Conservation (phyloP, 2,888 invertebrate genomes). For the Dendrolimus pini region DNA sequence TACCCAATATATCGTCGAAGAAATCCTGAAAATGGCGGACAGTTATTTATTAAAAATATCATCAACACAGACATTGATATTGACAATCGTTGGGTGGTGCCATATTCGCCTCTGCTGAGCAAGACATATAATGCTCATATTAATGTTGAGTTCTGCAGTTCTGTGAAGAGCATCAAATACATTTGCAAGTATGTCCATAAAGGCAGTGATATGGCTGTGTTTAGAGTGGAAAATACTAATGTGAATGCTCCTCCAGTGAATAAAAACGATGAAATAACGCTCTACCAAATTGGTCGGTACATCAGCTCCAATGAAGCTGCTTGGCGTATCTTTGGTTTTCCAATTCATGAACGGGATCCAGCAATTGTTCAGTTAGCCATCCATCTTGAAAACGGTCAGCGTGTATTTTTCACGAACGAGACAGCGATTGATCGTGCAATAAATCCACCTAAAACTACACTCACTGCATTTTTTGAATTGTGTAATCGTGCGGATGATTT, state of each 20-base stretch:
- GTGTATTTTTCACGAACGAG: slow-evolving; percentile 16
- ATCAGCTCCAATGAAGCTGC: slow-evolving; percentile 6
- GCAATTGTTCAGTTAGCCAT: slow-evolving; percentile 8
- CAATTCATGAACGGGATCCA: slow-evolving; percentile 6
- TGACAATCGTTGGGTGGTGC: slow-evolving; percentile 16
- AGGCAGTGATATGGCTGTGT: slow-evolving; percentile 18
- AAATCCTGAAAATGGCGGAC: slow-evolving; percentile 11
- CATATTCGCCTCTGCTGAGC: slow-evolving; percentile 14
- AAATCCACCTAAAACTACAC: slow-evolving; percentile 22
- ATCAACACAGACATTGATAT: slow-evolving; percentile 9
- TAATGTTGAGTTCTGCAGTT: slow-evolving; percentile 11
- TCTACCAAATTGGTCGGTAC: slow-evolving; percentile 5
- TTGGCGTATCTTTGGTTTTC: slow-evolving; percentile 3
- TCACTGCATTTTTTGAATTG: slow-evolving; percentile 8
- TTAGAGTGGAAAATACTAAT: slow-evolving; percentile 9
- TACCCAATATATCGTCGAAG: slow-evolving; percentile 14
- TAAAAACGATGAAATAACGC: slow-evolving; percentile 6
- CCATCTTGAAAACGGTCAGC: slow-evolving; percentile 14
- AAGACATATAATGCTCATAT: slow-evolving; percentile 13
- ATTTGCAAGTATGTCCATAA: slow-evolving; percentile 33
- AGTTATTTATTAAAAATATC: slow-evolving; percentile 7
- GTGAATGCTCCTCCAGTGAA: slow-evolving; percentile 8
- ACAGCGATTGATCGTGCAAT: slow-evolving; percentile 15
- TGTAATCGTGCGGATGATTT: slow-evolving; percentile 13
- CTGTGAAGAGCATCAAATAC: slow-evolving; percentile 12